Evolutionary conservation across 2,797 vertebrate species (phyloP), one percentile per base, ranked within the genome.

Genomic region (Ficedula albicollis): DNA sequence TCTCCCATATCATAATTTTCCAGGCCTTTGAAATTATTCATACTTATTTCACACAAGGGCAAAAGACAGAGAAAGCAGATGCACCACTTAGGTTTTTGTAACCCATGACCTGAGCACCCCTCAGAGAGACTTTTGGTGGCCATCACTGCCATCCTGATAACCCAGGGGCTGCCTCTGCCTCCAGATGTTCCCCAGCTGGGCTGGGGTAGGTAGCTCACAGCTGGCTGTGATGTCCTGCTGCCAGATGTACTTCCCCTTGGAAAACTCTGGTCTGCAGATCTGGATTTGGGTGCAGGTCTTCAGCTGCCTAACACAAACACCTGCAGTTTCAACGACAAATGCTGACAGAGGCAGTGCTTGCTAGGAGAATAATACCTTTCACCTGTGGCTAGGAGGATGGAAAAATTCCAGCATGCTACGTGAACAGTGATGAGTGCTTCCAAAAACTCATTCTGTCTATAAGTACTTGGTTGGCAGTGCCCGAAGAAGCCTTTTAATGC

Each of bases 381-480:
- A 72, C 11, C 21, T 4, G 16, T 12, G 70, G 15, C 36, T 79
- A 34, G 63, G 19, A 56, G 36, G 21, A 22, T 32, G 19, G 16
- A 29, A 38, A 84, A 63, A 85, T 83, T 30, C 32, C 11, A 55
- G 11, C 36, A 44, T 9, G 9, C 30, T 60, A 26, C 34, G 4
- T 60, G 41, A 73, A 44, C 0, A 0, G 23, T 58, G 73, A 22
- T 34, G 48, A 34, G 6, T 0, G 2, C 64, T 74, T 83, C 38
- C 17, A 55, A 60, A 86, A 79, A 44, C 49, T 41, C 32, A 15
- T 26, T 63, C 34, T 62, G 7, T 39, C 44, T 79, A 3, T 39
- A 51, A 38, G 55, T 48, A 60, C 26, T 30, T 49, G 3, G 9
- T 67, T 56, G 27, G 13, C 3, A 14, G 66, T 32, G 46, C 27